Base-by-base conservation (phyloP, 1,140 invertebrate genomes). In the Drosophila pachea region DNA sequence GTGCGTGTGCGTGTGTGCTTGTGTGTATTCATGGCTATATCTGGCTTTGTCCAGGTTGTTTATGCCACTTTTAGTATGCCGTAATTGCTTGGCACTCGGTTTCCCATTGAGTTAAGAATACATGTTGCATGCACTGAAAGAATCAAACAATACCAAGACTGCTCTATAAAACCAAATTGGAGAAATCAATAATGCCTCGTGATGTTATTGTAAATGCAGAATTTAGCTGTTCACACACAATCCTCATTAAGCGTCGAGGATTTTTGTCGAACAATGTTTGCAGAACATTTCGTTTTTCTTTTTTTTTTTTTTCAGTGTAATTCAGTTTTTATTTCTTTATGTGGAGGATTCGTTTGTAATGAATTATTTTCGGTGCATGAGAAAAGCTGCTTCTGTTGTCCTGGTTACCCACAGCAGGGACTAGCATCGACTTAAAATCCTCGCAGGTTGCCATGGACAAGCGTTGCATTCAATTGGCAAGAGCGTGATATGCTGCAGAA, bases 21-120 rank as follows among this genome's bases (percentile, higher is more conserved):
- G n/a, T 40, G 43, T 35, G 35, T 62, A 33, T 22, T 22, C 22
- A 22, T 1, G 22, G 22, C 22, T 22, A 22, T 22, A 1, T 54
- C 40, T 68, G 48, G 67, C n/a, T 62, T 43, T 70, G 61, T 70
- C 49, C 63, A 52, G 35, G 52, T 66, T 71, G 68, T 71, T 71
- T 71, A 71, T 67, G 68, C 68, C 63, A 61, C 48, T 48, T 67
- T 71, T 71, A 61, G 68, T 60, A 42, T 61, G 54, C 64, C 64
- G 67, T 71, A 71, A 71, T 71, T 71, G 68, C 68, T 55, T 49
- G 60, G 56, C 56, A 67, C 33, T 71, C 64, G 54, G 29, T 54
- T 54, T 55, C 29, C 63, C 38, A 70, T 48, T 52, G 40, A 70
- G 35, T 53, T 42, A 50, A 38, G 42, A 54, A 54, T 32, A 54